Base-by-base conservation (phyloP, 2,113 vertebrate species). In the Fregata magnificens region DNA sequence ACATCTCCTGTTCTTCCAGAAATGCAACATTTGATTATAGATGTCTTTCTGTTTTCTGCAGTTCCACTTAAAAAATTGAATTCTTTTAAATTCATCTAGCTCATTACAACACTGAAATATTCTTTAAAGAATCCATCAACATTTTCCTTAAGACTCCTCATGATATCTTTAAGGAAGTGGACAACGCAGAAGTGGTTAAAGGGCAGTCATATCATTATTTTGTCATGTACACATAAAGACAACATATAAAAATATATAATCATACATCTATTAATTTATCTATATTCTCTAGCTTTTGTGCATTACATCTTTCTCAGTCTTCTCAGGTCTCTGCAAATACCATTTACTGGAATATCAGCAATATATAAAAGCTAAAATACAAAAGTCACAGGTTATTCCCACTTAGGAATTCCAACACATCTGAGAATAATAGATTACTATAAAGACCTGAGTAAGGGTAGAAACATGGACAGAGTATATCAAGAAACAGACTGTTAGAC, bases 11-110 rank as follows among this genome's bases (percentile, higher is more conserved):
- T 18, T 80, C 29, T 76, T 79, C 26, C 36, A 59, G 85, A 79
- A 90, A 69, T 38, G 16, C 12, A 50, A 14, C 5, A 72, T 65
- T 93, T 72, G 15, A 56, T 71, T 67, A 65, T 25, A 86, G 13
- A 34, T 42, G 9, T 31, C 21, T 82, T 89, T 82, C 36, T 16
- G 34, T 47, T 85, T 82, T 82, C 45, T 82, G 19, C 18, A 44
- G 11, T 86, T 86, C 3, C 9, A 32, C 19, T 53, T 62, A 31
- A 26, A 82, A 50, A 66, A 38, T 0, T 0, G 0, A 34, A 38
- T 70, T 56, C 2, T 87, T 92, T 82, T 19, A 86, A 72, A 88
- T 73, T 20, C 12, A 76, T 84, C 78, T 62, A 59, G 55, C 29
- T 87, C 13, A 38, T 38, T 90, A 24, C 9, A 88, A 69, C 4